phyloP scores from a whole-genome alignment of 1,140 invertebrate genomes.

The Bombus affinis region DNA sequence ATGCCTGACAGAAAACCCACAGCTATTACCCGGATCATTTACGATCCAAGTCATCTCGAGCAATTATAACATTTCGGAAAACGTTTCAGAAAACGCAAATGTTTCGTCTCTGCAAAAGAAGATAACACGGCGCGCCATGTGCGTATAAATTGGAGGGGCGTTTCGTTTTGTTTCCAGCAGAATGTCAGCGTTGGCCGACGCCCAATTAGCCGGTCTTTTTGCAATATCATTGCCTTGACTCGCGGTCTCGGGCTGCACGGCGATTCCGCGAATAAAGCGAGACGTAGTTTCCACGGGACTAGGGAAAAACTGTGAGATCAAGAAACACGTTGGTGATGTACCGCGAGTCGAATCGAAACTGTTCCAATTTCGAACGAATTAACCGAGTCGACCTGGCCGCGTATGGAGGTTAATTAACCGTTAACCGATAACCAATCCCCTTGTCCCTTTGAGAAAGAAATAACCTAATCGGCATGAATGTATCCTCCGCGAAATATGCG shows the following conservation, averaged over 20 bases:
- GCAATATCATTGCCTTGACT: conserved; percentile 33
- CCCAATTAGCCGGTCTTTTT: conserved; percentile 59
- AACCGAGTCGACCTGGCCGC: neutral
- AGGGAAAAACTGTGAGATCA: neutral
- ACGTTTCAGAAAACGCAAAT: neutral
- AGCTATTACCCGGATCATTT: neutral
- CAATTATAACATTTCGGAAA: neutral
- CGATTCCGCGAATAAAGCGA: conserved; percentile 19
- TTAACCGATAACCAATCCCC: neutral
- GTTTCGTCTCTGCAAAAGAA: neutral
- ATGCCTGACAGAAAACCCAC: neutral
- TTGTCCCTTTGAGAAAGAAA: neutral
- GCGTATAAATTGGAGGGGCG: neutral
- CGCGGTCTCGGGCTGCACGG: neutral
- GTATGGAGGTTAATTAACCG: conserved; percentile 13
- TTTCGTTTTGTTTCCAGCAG: conserved; percentile 23
- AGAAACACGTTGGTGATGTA: neutral
- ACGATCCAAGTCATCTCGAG: neutral
- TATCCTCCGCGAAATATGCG: neutral
- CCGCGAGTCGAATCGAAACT: neutral
- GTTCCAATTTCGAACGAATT: neutral
- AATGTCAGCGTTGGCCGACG: conserved; percentile 49
- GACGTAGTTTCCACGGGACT: conserved; percentile 9
- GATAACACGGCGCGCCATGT: too few species aligned
- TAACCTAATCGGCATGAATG: neutral